phyloP scores from a whole-genome alignment of 2,797 vertebrate genomes.

The Loriculus beryllinus region DNA sequence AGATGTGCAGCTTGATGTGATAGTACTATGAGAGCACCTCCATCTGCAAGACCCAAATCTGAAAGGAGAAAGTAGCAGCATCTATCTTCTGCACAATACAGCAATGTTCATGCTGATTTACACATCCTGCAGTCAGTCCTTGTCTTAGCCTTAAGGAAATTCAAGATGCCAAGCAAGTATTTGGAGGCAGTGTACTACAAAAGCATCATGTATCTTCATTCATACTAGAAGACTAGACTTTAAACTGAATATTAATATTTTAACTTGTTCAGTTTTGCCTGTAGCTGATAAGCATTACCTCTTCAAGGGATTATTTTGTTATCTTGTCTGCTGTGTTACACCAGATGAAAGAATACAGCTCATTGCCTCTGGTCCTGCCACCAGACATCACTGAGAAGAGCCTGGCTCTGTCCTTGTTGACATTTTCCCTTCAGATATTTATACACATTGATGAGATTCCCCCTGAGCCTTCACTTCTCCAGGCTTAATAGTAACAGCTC shows the following conservation, averaged over 20 bases:
- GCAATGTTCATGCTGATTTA: not conserved
- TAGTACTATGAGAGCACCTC: not conserved
- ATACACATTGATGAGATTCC: too few species aligned
- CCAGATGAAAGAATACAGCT: not conserved
- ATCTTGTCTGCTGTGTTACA: not conserved
- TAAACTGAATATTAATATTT: not conserved
- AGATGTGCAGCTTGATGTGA: not conserved
- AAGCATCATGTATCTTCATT: not conserved
- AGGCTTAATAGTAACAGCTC: not conserved
- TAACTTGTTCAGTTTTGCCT: not conserved
- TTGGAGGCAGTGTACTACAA: not conserved
- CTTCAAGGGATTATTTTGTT: not conserved
- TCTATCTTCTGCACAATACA: not conserved
- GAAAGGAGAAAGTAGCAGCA: not conserved
- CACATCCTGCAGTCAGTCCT: not conserved
- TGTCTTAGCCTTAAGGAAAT: not conserved
- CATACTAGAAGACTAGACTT: not conserved
- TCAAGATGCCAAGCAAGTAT: not conserved
- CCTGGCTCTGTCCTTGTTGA: not conserved
- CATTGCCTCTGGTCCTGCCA: not conserved
- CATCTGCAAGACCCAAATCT: not conserved
- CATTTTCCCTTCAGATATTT: not conserved
- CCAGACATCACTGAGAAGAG: not conserved
- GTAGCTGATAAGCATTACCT: not conserved
- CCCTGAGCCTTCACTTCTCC: not conserved